Percentiles rank a stretch among this genome's conserved stretches.
Evolutionary conservation across 2,888 invertebrate species (phyloP).

Genomic region (Sipunculus nudus): DNA sequence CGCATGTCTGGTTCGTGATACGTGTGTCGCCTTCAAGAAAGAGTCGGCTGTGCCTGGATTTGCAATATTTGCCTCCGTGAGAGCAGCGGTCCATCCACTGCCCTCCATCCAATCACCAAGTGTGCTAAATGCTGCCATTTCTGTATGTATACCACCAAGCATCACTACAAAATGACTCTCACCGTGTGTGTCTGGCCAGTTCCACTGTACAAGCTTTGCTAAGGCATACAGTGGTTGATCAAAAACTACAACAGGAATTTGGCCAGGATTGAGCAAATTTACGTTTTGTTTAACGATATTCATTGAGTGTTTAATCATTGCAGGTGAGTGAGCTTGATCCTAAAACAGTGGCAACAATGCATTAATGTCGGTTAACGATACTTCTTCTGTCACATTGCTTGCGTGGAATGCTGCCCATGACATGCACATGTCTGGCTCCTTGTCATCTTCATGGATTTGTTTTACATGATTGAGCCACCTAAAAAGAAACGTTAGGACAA

Average conservation of each 20-base stretch:
- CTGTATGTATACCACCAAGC: constrained; percentile 50
- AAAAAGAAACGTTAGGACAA: no score
- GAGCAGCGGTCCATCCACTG: constrained; percentile 45
- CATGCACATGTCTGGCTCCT: no score
- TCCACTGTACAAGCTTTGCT: constrained; percentile 47
- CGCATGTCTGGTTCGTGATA: no score
- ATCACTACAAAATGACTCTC: constrained; percentile 43
- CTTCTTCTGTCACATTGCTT: no score
- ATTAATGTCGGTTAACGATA: no score
- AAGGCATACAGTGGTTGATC: constrained; percentile 47
- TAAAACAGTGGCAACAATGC: constrained; percentile 43
- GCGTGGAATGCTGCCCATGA: no score
- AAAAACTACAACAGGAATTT: constrained; percentile 38
- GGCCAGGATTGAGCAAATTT: constrained; percentile 36
- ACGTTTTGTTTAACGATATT: constrained; percentile 19
- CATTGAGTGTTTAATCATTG: constrained; percentile 45
- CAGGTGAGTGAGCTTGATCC: constrained; percentile 35
- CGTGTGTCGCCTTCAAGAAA: no score
- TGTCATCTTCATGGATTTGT: no score
- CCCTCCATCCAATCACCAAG: constrained; percentile 39
- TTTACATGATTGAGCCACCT: no score
- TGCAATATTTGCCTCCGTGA: constrained; percentile 41
- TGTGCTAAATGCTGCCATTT: constrained; percentile 42
- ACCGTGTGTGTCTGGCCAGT: constrained; percentile 42
- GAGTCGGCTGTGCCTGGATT: no score